phyloP scores from a whole-genome alignment of 2,113 vertebrate species.

The Stegastes partitus region DNA sequence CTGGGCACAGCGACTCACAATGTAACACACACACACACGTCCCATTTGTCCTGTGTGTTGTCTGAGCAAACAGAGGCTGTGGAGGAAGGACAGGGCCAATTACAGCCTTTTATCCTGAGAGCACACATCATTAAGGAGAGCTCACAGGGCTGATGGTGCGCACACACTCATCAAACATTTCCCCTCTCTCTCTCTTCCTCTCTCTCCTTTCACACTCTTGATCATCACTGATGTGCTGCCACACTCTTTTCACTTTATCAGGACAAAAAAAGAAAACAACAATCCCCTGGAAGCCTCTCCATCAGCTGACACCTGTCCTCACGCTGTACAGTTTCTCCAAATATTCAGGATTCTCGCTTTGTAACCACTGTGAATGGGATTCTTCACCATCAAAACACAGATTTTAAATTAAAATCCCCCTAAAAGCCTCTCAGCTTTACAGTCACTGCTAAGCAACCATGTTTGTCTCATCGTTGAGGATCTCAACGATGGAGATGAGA shows the following conservation, averaged over 20 bases:
- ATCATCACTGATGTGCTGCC: conserved; percentile 5
- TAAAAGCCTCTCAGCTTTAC: not conserved
- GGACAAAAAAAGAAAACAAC: not conserved
- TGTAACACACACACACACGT: conserved; percentile 27
- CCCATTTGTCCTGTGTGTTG: conserved; percentile 78
- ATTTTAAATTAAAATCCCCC: no score
- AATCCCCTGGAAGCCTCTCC: not conserved
- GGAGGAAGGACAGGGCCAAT: conserved; percentile 77
- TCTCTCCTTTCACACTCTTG: conserved; percentile 7
- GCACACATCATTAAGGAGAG: conserved; percentile 80
- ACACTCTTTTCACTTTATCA: conserved; percentile 26
- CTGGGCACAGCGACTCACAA: conserved; percentile 39
- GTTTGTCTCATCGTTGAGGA: not conserved
- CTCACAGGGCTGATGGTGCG: conserved; percentile 49
- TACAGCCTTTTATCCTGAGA: conserved; percentile 78
- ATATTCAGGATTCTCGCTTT: no score
- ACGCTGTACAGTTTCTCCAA: not conserved
- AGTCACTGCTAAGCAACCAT: not conserved
- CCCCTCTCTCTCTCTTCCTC: not conserved
- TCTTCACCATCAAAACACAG: no score
- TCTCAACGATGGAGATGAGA: no score
- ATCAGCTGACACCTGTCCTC: not conserved
- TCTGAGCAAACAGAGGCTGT: conserved; percentile 81
- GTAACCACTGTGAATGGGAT: no score
- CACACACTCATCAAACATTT: conserved; percentile 26